Percentiles rank a stretch among this genome's conserved stretches.
phyloP scores from a whole-genome alignment of 2,888 invertebrate genomes.

The Holacanthella duospinosa region DNA sequence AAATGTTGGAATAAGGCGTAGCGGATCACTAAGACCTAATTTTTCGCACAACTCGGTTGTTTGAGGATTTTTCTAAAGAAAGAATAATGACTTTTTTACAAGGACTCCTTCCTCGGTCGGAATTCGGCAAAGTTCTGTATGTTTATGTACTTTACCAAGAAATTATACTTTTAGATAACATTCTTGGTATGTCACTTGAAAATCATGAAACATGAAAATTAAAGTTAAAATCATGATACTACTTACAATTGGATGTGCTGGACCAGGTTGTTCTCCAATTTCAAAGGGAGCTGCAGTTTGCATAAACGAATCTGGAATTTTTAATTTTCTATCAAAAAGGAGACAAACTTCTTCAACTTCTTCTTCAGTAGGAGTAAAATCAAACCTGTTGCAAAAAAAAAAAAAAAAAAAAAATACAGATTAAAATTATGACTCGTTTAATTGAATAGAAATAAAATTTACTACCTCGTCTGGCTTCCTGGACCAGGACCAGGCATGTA shows the following conservation, averaged over 20 bases:
- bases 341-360: constrained; percentile 57
- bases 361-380: constrained; percentile 61
- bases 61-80: constrained; percentile 44
- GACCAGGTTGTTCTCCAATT: constrained; percentile 24
- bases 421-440: background rate
- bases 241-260: constrained; percentile 20
- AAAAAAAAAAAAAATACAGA: background rate
- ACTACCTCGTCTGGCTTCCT: constrained; percentile 15
- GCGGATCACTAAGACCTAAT: constrained; percentile 68
- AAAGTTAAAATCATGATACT: constrained; percentile 8
- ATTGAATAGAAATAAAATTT: no score
- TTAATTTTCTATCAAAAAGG: constrained; percentile 56
- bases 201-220: no score
- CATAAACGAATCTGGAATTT: constrained; percentile 66
- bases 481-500: constrained; percentile 71
- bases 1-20: constrained; percentile 47
- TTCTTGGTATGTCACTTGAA: background rate
- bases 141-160: no score
- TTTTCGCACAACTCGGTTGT: constrained; percentile 45
- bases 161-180: background rate
- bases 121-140: no score
- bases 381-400: constrained; percentile 47
- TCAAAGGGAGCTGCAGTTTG: constrained; percentile 57
- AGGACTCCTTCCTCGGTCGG: no score
- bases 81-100: no score